phyloP scores from a whole-genome alignment of 2,113 vertebrate genomes.

The Sigmodon hispidus region DNA sequence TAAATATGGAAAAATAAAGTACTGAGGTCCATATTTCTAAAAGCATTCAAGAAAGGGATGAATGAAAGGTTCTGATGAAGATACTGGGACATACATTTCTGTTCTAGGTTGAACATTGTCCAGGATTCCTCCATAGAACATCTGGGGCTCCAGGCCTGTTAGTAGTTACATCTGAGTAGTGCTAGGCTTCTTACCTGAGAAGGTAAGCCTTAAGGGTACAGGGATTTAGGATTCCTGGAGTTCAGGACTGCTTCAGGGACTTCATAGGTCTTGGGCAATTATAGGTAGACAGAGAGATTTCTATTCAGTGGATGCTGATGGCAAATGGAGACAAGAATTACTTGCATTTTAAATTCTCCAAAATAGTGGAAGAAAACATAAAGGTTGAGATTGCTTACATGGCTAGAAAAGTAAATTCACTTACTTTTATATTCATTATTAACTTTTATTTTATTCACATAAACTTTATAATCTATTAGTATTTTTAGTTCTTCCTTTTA shows the following conservation, averaged over 20 bases:
- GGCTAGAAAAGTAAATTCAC: conserved; percentile 43
- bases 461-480: neutral
- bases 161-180: neutral
- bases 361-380: neutral
- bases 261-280: neutral
- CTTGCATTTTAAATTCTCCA: conserved; percentile 4
- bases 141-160: neutral
- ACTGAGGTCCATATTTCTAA: neutral
- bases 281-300: neutral
- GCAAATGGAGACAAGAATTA: neutral
- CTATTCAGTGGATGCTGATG: neutral
- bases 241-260: neutral
- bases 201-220: neutral
- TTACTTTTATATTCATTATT: conserved; percentile 34
- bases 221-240: neutral
- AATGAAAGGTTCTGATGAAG: conserved; percentile 11
- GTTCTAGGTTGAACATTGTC: neutral
- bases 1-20: conserved; percentile 27
- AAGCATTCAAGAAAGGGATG: neutral
- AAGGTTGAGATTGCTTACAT: neutral
- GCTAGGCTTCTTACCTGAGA: neutral
- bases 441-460: conserved; percentile 46
- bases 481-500: conserved; percentile 50
- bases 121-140: neutral
- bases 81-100: neutral